These are phyloP conservation scores for Pomatostomus ruficeps DNA, from an alignment of 2,113 vertebrate species.

Conservation along the genomic window DNA sequence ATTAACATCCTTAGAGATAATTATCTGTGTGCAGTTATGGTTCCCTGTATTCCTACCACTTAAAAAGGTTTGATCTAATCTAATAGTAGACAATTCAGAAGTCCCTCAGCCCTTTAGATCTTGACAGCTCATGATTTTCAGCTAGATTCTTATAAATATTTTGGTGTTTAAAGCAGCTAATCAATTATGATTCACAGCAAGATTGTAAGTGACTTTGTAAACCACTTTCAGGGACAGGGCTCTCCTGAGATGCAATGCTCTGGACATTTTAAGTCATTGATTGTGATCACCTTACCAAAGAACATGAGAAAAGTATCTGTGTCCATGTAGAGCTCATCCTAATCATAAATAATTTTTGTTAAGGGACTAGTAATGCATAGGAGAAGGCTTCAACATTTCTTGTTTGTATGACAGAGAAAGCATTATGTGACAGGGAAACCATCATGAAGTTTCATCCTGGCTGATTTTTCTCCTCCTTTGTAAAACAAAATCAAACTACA, in stretches of 20 bases:
- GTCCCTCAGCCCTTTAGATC: not conserved
- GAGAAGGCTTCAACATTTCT: not conserved
- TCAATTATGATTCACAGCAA: not conserved
- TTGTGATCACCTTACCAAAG: not conserved
- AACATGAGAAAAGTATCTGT: not conserved
- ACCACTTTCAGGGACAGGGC: not conserved
- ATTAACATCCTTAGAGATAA: not conserved
- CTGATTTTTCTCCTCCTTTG: not conserved
- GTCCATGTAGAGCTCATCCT: not conserved
- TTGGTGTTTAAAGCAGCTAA: not conserved
- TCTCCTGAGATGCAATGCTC: not conserved
- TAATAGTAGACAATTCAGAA: not conserved
- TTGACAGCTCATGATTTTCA: not conserved
- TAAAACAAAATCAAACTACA: not conserved
- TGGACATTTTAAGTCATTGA: not conserved
- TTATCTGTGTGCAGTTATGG: not conserved
- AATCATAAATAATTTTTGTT: not conserved
- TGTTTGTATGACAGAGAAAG: not conserved
- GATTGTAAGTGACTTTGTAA: not conserved
- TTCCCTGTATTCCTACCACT: not conserved
- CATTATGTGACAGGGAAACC: not conserved
- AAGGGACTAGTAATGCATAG: not conserved
- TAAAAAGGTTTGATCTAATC: not conserved
- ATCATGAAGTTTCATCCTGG: not conserved
- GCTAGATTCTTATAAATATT: not conserved